phyloP scores from a whole-genome alignment of 1,140 invertebrate genomes.

The Cherax destructor region DNA sequence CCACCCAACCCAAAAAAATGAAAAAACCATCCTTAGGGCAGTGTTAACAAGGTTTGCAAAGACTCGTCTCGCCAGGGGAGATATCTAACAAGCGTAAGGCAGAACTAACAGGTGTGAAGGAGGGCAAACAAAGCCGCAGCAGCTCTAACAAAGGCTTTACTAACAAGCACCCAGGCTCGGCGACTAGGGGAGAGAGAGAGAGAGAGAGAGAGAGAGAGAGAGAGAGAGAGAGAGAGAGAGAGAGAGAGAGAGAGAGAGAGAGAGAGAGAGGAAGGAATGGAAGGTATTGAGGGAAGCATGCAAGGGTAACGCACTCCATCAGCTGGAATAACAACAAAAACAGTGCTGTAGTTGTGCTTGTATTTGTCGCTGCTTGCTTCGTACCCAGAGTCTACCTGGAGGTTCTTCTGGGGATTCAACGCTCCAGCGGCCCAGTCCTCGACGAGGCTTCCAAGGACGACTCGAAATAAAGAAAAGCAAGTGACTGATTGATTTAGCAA shows the following conservation, averaged over 20 bases:
- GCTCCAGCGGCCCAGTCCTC: no score
- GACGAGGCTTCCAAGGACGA: neutral
- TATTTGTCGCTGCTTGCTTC: neutral
- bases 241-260: no score
- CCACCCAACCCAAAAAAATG: no score
- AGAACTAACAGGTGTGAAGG: slow-evolving; percentile 9
- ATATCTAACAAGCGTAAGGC: slow-evolving; percentile 1
- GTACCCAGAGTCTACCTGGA: no score
- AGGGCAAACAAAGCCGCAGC: neutral
- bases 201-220: neutral
- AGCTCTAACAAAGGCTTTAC: neutral
- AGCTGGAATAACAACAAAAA: neutral
- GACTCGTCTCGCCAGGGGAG: neutral
- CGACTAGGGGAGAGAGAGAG: neutral
- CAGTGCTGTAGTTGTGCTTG: neutral
- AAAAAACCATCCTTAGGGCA: no score
- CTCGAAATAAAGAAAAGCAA: neutral
- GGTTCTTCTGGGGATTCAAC: no score
- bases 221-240: neutral
- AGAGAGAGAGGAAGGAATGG: no score
- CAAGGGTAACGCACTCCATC: neutral
- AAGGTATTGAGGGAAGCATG: neutral
- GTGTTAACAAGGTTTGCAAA: neutral
- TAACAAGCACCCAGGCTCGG: neutral
- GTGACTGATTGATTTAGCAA: neutral